Conservation (phyloP, 2,113 vertebrate species). For the Sapajus apella region DNA sequence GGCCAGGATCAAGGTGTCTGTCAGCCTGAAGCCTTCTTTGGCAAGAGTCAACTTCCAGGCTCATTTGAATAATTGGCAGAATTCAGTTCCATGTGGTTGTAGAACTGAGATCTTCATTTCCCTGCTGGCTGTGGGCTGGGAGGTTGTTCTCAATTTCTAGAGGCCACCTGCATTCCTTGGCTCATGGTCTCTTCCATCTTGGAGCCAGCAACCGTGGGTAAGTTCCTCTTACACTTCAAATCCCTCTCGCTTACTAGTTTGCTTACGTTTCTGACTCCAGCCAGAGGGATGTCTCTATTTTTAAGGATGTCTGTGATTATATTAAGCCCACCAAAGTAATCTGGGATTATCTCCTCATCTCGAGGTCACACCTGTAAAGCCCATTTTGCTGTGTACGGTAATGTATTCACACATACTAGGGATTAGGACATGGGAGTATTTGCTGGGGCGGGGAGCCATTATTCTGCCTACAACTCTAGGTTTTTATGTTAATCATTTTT, state of each 20-base stretch:
- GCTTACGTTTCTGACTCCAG: background rate
- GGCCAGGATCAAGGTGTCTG: background rate
- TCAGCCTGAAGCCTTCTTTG: background rate
- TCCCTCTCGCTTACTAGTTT: background rate
- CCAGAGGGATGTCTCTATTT: background rate
- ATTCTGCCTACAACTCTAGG: background rate
- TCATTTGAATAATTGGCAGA: background rate
- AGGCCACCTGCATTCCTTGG: background rate
- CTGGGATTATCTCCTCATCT: background rate
- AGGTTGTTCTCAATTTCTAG: background rate
- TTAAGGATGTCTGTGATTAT: background rate
- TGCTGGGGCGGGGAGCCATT: background rate
- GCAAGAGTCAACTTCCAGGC: background rate
- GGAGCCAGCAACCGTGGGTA: background rate
- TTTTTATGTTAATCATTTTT: background rate
- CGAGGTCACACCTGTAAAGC: background rate
- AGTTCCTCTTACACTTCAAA: background rate
- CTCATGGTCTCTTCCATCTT: background rate
- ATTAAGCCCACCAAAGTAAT: background rate
- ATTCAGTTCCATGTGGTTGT: background rate
- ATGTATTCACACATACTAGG: background rate
- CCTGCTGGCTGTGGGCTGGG: background rate
- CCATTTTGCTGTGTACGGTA: background rate
- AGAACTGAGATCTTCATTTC: background rate
- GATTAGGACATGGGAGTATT: background rate